These are phyloP conservation scores for Brachyrhaphis roseni DNA, from an alignment of 2,797 vertebrate species.

Conservation along the genomic window DNA sequence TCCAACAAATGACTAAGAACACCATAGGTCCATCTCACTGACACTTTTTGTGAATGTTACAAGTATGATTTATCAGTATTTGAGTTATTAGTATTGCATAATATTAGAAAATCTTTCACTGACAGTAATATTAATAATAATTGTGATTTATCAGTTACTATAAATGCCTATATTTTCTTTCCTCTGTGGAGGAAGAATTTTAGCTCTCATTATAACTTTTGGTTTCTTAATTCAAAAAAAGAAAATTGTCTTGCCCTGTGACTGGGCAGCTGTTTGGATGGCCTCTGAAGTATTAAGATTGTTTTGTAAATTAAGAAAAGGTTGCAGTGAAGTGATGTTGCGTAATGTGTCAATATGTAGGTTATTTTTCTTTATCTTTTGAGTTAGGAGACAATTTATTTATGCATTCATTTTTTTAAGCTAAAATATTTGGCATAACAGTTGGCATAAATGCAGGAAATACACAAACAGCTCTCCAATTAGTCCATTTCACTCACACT, in stretches of 20 bases:
- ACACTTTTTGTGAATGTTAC: too few species aligned
- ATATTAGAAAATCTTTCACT: too few species aligned
- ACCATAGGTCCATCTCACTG: too few species aligned
- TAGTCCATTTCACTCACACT: slow-evolving; percentile 30
- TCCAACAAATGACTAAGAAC: too few species aligned
- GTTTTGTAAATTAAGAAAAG: background rate
- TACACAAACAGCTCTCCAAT: slow-evolving; percentile 43
- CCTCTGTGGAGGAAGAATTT: too few species aligned
- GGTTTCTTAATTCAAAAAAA: background rate
- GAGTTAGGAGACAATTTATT: background rate
- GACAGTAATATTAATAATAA: too few species aligned
- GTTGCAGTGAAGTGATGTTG: background rate
- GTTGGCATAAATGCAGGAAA: slow-evolving; percentile 46
- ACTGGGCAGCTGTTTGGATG: slow-evolving; percentile 8
- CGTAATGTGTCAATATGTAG: background rate
- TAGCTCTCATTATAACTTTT: background rate
- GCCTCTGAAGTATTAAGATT: slow-evolving; percentile 40
- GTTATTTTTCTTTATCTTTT: background rate
- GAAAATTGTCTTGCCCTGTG: background rate
- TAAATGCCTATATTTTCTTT: too few species aligned
- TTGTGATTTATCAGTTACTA: too few species aligned
- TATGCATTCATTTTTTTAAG: background rate
- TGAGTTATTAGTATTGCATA: too few species aligned
- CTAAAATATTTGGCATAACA: slow-evolving; percentile 9
- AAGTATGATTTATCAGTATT: too few species aligned